Conservation (phyloP, 2,888 invertebrate species). For the Malthinus flaveolus region DNA sequence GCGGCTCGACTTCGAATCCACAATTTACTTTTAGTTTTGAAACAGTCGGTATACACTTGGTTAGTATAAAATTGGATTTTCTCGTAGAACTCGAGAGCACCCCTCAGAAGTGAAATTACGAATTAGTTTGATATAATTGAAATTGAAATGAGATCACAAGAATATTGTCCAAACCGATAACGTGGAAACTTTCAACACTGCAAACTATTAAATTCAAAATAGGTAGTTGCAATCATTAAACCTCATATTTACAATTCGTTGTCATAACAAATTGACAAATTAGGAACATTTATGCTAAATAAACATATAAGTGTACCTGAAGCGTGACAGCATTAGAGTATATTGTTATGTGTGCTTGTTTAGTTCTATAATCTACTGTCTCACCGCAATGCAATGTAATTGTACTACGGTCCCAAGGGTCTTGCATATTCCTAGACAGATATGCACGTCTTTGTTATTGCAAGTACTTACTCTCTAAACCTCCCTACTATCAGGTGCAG, state of each 20-base stretch:
- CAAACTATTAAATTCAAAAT: no score
- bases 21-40: no score
- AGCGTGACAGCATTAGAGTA: slow-evolving; percentile 22
- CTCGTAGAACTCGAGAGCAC: no score
- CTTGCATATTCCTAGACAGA: slow-evolving; percentile 24
- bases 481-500: slow-evolving; percentile 20
- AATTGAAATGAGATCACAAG: no score
- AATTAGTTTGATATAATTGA: no score
- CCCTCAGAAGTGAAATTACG: no score
- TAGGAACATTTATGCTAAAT: slow-evolving; percentile 12
- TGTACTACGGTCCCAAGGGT: slow-evolving; percentile 18
- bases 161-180: no score
- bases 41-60: no score
- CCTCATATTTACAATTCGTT: slow-evolving; percentile 3
- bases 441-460: slow-evolving; percentile 25
- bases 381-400: slow-evolving; percentile 29
- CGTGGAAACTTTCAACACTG: no score
- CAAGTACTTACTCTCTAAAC: slow-evolving; percentile 15
- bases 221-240: no score
- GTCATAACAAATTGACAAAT: slow-evolving; percentile 18
- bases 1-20: no score
- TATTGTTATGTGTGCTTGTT: slow-evolving; percentile 23
- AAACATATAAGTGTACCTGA: slow-evolving; percentile 18
- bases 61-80: no score
- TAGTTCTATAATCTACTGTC: slow-evolving; percentile 26